phyloP scores from a whole-genome alignment of 2,797 vertebrate species.

The Erpetoichthys calabaricus region DNA sequence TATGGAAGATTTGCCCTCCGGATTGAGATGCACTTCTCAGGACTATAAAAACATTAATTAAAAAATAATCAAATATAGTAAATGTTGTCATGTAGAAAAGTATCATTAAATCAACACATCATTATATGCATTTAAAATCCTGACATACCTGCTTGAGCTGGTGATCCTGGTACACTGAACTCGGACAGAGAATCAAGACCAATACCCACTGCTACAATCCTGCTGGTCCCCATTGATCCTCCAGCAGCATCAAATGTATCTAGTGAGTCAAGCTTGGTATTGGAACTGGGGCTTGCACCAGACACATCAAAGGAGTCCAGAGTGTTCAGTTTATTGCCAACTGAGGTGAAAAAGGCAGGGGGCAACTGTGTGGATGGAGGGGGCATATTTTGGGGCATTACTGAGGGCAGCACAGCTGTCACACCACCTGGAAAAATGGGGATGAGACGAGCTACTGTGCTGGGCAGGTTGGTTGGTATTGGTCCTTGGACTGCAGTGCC shows the following conservation, averaged over 20 bases:
- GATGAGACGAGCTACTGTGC: conserved; percentile 74
- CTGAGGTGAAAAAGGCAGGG: conserved; percentile 64
- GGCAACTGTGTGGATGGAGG: conserved; percentile 65
- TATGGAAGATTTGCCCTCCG: too few species aligned
- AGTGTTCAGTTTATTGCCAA: conserved; percentile 55
- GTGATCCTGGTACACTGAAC: conserved; percentile 29
- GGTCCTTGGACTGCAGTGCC: conserved; percentile 31
- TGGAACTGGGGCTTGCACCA: conserved; percentile 43
- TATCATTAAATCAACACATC: too few species aligned
- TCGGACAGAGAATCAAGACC: conserved; percentile 59
- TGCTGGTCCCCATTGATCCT: background rate
- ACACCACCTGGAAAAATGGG: conserved; percentile 51
- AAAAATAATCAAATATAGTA: too few species aligned
- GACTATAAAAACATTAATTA: too few species aligned
- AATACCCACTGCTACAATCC: conserved; percentile 26
- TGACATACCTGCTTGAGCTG: too few species aligned
- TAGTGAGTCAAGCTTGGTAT: conserved; percentile 64
- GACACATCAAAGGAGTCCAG: conserved; percentile 65
- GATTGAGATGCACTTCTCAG: too few species aligned
- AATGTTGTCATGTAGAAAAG: too few species aligned
- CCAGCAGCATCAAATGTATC: conserved; percentile 53
- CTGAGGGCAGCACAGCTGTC: conserved; percentile 45
- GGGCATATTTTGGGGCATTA: conserved; percentile 56
- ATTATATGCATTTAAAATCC: too few species aligned
- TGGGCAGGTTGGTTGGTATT: conserved; percentile 76